Evolutionary conservation across 2,888 invertebrate genomes (phyloP).

Genomic region (Apotomis turbidana): DNA sequence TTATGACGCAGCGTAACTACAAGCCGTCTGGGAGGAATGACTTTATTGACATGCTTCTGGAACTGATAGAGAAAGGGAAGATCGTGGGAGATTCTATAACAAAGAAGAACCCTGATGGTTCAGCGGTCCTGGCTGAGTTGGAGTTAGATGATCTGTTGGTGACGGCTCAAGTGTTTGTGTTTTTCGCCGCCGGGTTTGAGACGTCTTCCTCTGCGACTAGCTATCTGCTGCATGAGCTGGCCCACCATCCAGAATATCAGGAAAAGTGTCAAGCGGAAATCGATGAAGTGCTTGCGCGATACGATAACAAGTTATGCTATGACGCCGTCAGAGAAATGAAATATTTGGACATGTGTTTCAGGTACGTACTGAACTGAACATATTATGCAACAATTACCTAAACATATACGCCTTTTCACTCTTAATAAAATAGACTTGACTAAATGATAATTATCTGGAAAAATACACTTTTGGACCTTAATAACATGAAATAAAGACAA

Average conservation of each 20-base stretch:
- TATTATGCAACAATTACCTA: too few species aligned
- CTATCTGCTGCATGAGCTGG: background rate
- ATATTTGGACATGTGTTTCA: constrained; percentile 8
- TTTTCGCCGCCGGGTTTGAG: constrained; percentile 1
- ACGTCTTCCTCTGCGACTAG: background rate
- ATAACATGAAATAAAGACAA: too few species aligned
- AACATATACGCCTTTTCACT: too few species aligned
- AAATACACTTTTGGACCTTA: too few species aligned
- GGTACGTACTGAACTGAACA: background rate
- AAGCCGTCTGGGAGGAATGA: constrained; percentile 37
- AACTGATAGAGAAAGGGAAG: constrained; percentile 30
- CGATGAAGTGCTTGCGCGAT: background rate
- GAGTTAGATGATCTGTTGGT: constrained; percentile 6
- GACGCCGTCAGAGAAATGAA: background rate
- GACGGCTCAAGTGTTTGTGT: constrained; percentile 39
- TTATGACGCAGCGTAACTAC: constrained; percentile 27
- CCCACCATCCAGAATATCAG: background rate
- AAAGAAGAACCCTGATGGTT: constrained; percentile 33
- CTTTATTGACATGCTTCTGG: constrained; percentile 37
- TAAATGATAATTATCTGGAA: too few species aligned
- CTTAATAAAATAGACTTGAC: too few species aligned
- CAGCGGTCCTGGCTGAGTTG: background rate
- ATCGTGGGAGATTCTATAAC: constrained; percentile 35
- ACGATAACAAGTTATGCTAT: background rate
- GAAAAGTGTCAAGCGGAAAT: background rate